A percentile compares a stretch with the other conserved stretches of the same genome.
Evolutionary conservation across 2,113 vertebrate species (phyloP).

Genomic region (Gracilinanus agilis): DNA sequence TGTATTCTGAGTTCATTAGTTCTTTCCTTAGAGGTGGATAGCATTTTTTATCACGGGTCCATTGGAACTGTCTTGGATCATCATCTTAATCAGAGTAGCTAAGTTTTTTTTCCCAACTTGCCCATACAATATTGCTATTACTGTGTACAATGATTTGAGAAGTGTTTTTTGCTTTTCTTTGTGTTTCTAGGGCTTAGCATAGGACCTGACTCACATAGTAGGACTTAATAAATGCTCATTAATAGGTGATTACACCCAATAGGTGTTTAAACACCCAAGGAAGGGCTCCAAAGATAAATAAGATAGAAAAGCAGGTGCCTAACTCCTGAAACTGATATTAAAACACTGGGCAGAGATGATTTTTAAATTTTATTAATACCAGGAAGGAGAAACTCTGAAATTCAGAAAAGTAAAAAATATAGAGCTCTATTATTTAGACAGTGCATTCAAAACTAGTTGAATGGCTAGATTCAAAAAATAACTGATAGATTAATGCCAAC

Average conservation of each 20-base stretch:
- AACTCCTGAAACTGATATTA: constrained; percentile 67
- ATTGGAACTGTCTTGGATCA: background rate
- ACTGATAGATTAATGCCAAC: background rate
- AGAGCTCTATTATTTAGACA: background rate
- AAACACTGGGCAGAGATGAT: constrained; percentile 65
- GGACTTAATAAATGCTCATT: background rate
- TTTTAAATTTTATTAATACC: constrained; percentile 74
- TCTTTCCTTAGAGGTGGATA: background rate
- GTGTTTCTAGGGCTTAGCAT: background rate
- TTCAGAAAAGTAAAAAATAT: constrained; percentile 65
- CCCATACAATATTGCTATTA: background rate
- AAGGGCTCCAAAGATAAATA: background rate
- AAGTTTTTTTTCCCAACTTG: background rate
- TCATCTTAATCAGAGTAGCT: background rate
- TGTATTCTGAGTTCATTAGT: background rate
- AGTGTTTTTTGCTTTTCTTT: background rate
- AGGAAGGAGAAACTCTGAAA: constrained; percentile 67
- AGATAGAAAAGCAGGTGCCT: constrained; percentile 72
- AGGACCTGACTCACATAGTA: background rate
- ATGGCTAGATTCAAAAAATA: background rate
- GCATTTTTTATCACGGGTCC: background rate
- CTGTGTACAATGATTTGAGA: background rate
- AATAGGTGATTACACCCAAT: background rate
- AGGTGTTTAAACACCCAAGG: background rate
- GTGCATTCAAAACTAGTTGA: background rate